Evolutionary conservation across 2,797 vertebrate species (phyloP), one percentile per base, ranked within the genome.

Genomic region (Margarornis squamiger): DNA sequence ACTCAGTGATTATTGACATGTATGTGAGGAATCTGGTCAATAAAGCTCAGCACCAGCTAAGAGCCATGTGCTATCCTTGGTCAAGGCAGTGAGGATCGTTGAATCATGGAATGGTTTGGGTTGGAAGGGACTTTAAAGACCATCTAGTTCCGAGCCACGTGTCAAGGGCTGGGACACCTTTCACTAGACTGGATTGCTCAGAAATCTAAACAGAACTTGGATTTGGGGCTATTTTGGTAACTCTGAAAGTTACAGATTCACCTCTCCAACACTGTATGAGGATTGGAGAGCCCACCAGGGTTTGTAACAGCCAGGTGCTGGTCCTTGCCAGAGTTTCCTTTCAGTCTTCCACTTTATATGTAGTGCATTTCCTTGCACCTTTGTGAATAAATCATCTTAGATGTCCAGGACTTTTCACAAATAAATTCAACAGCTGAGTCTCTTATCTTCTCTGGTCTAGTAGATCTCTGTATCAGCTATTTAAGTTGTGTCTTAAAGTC

Each of bases 201-300:
- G 29, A 41, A 17, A 18, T 54, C 12, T 17, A 41, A 41, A 62
- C 27, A 39, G 41, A 65, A 57, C 19, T 29, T 82, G 23, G 13
- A 82, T 76, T 48, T 85, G 38, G 26, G 24, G 12, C 24, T 54
- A 20, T 70, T 93, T 79, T 29, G 1, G 0, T 34, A 49, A 39
- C 26, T 63, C 39, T 74, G 32, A 34, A 36, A 48, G 20, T 26
- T 65, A 39, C 15, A 76, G 54, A 54, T 86, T 87, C 21, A 55
- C 7, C 4, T 2, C 7, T 84, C 29, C 43, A 49, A 29, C 6
- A 16, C 3, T 36, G 4, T 32, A 6, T 0, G 4, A 52, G 27
- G 29, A 17, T 24, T 79, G 55, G n/a, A 65, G 52, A 63, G 21
- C 17, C 21, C 23, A 29, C 1, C 13, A 21, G 7, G 16, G 9